These are phyloP conservation scores for Panorpa germanica DNA, from an alignment of 2,888 invertebrate species.

Conservation along the genomic window DNA sequence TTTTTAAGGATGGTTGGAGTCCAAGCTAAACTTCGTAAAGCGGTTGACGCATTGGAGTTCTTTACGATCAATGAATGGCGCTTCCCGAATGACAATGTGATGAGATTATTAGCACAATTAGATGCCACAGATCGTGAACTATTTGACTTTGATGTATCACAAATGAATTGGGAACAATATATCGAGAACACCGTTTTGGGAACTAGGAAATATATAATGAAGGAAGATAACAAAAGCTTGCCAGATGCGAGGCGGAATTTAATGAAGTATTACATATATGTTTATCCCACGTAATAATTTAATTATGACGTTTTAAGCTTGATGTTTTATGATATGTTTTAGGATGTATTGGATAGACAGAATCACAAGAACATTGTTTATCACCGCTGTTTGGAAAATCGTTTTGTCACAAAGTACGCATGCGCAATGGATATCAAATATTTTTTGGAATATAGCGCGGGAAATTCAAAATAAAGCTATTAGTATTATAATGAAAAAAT, in stretches of 20 bases:
- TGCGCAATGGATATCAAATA: too few species aligned
- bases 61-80: constrained; percentile 67
- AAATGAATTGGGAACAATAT: constrained; percentile 42
- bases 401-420: too few species aligned
- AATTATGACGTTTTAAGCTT: too few species aligned
- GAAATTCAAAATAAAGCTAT: too few species aligned
- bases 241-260: constrained; percentile 48
- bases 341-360: too few species aligned
- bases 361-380: too few species aligned
- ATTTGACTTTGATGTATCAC: constrained; percentile 37
- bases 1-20: constrained; percentile 33
- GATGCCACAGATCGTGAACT: constrained; percentile 32
- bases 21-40: constrained; percentile 34
- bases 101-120: constrained; percentile 30
- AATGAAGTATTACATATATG: too few species aligned
- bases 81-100: constrained; percentile 43
- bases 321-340: too few species aligned
- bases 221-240: constrained; percentile 60
- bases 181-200: constrained; percentile 58
- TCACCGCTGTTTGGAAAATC: too few species aligned
- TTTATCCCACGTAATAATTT: too few species aligned
- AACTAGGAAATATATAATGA: constrained; percentile 64
- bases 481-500: too few species aligned
- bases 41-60: constrained; percentile 45
- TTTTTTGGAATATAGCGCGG: too few species aligned